A percentile compares a stretch with the other conserved stretches of the same genome.
phyloP scores from a whole-genome alignment of 2,797 vertebrate genomes.

The Adrianichthys oophorus region DNA sequence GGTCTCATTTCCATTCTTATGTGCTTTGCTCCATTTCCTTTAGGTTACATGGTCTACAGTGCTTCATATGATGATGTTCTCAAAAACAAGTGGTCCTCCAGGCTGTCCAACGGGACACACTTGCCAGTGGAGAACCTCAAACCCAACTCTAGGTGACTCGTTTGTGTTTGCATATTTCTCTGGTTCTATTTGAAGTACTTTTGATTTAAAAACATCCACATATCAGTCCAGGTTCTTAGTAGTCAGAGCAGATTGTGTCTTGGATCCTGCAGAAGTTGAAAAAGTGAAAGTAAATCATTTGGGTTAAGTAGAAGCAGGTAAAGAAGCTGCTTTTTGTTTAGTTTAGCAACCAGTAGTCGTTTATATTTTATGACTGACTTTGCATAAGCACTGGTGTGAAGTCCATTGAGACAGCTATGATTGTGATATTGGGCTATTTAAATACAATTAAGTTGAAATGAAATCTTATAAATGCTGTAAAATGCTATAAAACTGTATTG shows the following conservation, averaged over 20 bases:
- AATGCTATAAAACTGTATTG: constrained; percentile 20
- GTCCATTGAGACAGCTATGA: too few species aligned
- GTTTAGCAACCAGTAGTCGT: too few species aligned
- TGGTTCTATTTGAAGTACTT: neutral
- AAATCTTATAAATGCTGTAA: constrained; percentile 24
- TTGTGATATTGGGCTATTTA: too few species aligned
- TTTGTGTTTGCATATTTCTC: constrained; percentile 11
- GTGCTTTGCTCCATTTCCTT: neutral
- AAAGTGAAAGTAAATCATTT: constrained; percentile 30
- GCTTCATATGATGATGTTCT: constrained; percentile 96
- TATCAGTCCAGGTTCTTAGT: constrained; percentile 12
- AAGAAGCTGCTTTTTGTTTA: constrained; percentile 12
- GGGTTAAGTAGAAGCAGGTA: constrained; percentile 17
- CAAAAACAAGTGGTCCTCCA: constrained; percentile 92
- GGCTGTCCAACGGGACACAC: constrained; percentile 82
- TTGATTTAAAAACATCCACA: constrained; percentile 3
- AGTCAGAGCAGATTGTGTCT: constrained; percentile 19
- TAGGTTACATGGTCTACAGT: constrained; percentile 95
- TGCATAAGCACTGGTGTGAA: too few species aligned
- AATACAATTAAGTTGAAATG: too few species aligned
- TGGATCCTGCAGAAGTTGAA: constrained; percentile 12
- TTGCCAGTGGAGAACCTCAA: constrained; percentile 97
- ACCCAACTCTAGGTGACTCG: constrained; percentile 91
- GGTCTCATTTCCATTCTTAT: neutral
- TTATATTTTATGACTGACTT: too few species aligned